Base-by-base conservation (phyloP, 2,113 vertebrate species). In the Corvus moneduloides region DNA sequence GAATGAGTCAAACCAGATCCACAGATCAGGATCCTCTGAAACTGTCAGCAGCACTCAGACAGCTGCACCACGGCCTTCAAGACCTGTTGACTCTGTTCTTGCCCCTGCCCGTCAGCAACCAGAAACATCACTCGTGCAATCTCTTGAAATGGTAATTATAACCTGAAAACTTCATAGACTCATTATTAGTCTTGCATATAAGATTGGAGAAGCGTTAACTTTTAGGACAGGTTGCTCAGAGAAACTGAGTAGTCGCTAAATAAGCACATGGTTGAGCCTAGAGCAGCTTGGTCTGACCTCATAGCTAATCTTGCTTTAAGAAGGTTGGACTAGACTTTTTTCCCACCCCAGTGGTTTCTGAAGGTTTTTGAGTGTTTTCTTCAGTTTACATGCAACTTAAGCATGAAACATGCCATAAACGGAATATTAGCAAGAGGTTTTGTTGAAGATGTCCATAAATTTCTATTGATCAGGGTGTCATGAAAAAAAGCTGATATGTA, bases 71-170 rank as follows among this genome's bases (percentile, higher is more conserved):
- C 96, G 20, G 5, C 48, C 96, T 63, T 79, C 95, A 3, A 30
- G 79, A 74, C 46, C 87, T 72, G 21, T 35, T 41, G 81, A 41
- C 10, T 43, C 95, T 84, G n/a, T 43, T 19, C 91, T 52, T 74
- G n/a, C 41, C 16, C 32, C 76, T 62, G 51, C 51, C 27, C 52
- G 0, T 86, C 91, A 44, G 41, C 88, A 63, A 16, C 77, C 54
- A n/a, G 96, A 63, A 82, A 7, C 90, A 17, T 44, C 95, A 54
- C 56, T 89, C 49, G 66, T 84, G 51, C 69, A 64, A 0, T 83
- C 96, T 75, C 84, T 91, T 71, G 71, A 95, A 89, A 55, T 49
- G 98, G 98, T 98, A 98, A 97, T 35, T 90, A 44, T n/a, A 56
- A 71, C 22, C 41, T 75, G 24, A 12, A 78, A 78, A 63, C 43